Evolutionary conservation across 2,888 invertebrate species (phyloP).

Genomic region (Ormyrus pomaceus): DNA sequence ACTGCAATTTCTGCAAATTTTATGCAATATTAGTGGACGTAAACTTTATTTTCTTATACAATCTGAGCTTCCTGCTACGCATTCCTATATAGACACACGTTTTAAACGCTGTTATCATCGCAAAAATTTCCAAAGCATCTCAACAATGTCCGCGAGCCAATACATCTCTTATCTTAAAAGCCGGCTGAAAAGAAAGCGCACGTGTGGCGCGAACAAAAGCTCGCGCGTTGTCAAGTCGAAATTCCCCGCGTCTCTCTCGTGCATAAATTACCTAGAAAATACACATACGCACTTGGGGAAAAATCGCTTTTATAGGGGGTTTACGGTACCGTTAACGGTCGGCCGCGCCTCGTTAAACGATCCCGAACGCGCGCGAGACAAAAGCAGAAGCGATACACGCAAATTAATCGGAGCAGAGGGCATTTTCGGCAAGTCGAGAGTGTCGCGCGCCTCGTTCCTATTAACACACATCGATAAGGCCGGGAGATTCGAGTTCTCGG

Average conservation of each 20-base stretch:
- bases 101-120: too few relatives aligned
- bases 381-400: slow-evolving; percentile 2
- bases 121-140: too few relatives aligned
- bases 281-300: neutral
- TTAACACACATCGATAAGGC: slow-evolving; percentile 13
- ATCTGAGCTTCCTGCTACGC: too few relatives aligned
- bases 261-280: slow-evolving; percentile 38
- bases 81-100: too few relatives aligned
- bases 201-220: neutral
- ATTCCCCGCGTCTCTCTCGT: neutral
- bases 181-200: slow-evolving; percentile 15
- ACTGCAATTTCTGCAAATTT: too few relatives aligned
- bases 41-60: too few relatives aligned
- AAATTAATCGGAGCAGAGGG: slow-evolving; percentile 29
- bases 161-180: too few relatives aligned
- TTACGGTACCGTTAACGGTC: slow-evolving; percentile 53
- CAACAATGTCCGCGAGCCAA: too few relatives aligned
- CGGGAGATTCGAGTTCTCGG: neutral
- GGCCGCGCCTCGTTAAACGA: slow-evolving; percentile 25
- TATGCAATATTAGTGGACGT: too few relatives aligned
- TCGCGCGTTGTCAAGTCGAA: neutral
- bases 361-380: neutral
- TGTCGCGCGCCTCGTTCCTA: slow-evolving; percentile 7
- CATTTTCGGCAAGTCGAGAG: neutral
- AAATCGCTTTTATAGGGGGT: slow-evolving; percentile 6